These are phyloP conservation scores for Drosophila paracracens DNA, from an alignment of 2,888 invertebrate genomes.

Conservation along the genomic window DNA sequence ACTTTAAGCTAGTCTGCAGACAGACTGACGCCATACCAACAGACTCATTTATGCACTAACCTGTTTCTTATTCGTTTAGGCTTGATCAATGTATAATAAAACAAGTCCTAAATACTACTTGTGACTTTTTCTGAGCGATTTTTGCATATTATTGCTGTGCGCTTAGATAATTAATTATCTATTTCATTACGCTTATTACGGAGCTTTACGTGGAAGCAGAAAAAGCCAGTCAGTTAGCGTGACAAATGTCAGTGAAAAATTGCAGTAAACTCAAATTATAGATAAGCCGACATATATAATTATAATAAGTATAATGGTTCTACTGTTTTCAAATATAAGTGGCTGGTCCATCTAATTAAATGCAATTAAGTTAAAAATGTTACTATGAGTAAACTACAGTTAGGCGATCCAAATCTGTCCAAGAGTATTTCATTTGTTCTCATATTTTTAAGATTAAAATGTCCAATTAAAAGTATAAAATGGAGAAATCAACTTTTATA, in stretches of 20 bases:
- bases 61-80: background rate
- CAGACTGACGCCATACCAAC: background rate
- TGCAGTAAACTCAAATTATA: conserved; percentile 13
- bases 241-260: conserved; percentile 31
- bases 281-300: conserved; percentile 17
- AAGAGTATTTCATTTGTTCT: background rate
- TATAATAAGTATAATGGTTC: conserved; percentile 8
- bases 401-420: background rate
- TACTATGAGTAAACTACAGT: conserved; percentile 9
- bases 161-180: conserved; percentile 60
- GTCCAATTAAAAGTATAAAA: background rate
- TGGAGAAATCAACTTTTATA: background rate
- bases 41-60: background rate
- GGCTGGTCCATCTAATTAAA: conserved; percentile 45
- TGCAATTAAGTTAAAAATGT: background rate
- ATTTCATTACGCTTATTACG: conserved; percentile 49
- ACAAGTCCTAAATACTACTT: background rate
- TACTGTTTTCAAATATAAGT: conserved; percentile 26
- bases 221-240: conserved; percentile 33
- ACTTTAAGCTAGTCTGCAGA: background rate
- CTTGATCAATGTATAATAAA: background rate
- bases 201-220: background rate
- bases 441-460: background rate
- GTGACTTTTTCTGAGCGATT: background rate
- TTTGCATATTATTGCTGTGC: conserved; percentile 5